A percentile compares a stretch with the other conserved stretches of the same genome.
Evolutionary conservation across 1,140 invertebrate species (phyloP).

Genomic region (Penaeus chinensis): DNA sequence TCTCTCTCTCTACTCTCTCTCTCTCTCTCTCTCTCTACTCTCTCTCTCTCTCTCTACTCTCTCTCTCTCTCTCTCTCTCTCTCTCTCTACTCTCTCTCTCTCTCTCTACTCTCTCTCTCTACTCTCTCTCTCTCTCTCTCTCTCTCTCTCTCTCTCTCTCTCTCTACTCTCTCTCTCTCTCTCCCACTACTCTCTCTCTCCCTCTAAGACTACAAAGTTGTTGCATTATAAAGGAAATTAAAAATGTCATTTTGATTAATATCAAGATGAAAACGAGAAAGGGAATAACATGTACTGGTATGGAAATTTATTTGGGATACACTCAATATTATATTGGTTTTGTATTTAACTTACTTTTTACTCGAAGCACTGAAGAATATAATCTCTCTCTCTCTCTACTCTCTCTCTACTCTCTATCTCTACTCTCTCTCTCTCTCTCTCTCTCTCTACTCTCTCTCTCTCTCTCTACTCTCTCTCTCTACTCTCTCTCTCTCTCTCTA

Average conservation of each 20-base stretch:
- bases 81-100: background rate
- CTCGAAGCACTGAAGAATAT: too few relatives aligned
- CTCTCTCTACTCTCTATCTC: background rate
- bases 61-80: conserved; percentile 8
- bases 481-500: background rate
- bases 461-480: conserved; percentile 5
- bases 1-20: too few relatives aligned
- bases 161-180: background rate
- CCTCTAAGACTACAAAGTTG: too few relatives aligned
- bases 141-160: background rate
- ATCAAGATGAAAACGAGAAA: too few relatives aligned
- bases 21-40: too few relatives aligned
- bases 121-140: background rate
- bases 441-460: conserved; percentile 5
- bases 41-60: background rate
- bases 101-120: background rate
- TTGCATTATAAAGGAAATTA: too few relatives aligned
- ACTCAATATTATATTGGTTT: too few relatives aligned
- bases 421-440: background rate
- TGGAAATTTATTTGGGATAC: too few relatives aligned
- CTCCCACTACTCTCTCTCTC: too few relatives aligned
- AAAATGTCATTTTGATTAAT: too few relatives aligned
- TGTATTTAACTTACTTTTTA: too few relatives aligned
- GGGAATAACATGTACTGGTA: too few relatives aligned
- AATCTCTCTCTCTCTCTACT: background rate